Evolutionary conservation across 2,113 vertebrate genomes (phyloP), one percentile per base, ranked within the genome.

Genomic region (Melanerpes formicivorus): DNA sequence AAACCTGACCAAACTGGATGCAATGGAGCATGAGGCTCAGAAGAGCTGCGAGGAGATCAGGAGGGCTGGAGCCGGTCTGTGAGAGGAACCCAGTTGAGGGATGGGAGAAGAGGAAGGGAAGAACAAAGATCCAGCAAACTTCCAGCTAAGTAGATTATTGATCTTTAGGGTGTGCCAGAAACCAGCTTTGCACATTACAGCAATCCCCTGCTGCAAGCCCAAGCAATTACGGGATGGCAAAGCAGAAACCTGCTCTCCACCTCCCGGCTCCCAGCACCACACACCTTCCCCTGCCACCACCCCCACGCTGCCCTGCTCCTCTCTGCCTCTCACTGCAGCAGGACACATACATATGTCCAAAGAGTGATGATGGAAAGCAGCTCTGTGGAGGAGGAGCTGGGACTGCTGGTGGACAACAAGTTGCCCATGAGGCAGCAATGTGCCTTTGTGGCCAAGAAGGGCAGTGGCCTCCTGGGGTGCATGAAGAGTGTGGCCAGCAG

Each of bases 81-180:
- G 69, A 90, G 76, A 82, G 34, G 92, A 71, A 64, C 60, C 71
- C 94, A 93, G 73, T 79, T 84, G 81, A 87, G 76, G 72, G n/a
- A 70, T 1, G 6, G 72, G 40, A 80, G 83, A 88, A 80, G 74
- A 88, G 3, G 69, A 87, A 87, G 66, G 65, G 59, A 85, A 76
- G 93, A 40, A 54, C 9, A 16, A 72, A 77, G 73, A 76, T 80
- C 50, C 90, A 94, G 94, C 74, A 85, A 96, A 95, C 72, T 95
- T 93, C 26, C 94, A 84, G 88, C 96, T 95, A 95, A 97, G 90
- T 91, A 94, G 80, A 74, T 93, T 94, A 96, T 96, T 87, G 95
- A 96, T 96, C 93, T 92, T 87, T 71, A 18, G 88, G 90, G 70
- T 4, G 92, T 90, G 96, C 95, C 96, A 96, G 94, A 81, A 97